Evolutionary conservation across 1,140 invertebrate species (phyloP).

Genomic region (Procambarus clarkii): DNA sequence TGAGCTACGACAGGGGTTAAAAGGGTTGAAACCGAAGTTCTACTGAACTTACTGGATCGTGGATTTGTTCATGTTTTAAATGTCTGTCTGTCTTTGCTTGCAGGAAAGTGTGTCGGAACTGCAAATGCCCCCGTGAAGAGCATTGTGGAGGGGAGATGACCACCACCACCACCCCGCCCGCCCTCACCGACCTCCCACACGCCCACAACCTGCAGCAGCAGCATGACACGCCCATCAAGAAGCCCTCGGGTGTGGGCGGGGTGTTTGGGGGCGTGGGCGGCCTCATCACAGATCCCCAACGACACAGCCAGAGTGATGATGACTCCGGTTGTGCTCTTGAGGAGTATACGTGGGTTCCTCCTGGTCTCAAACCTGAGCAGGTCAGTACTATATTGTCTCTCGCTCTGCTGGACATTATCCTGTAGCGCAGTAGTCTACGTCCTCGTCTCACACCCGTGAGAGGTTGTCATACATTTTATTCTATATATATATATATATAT

Average conservation of each 20-base stretch:
- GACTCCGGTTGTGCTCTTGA: slow-evolving; percentile 97
- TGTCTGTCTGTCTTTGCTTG: slow-evolving; percentile 73
- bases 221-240: slow-evolving; percentile 40
- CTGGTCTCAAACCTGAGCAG: slow-evolving; percentile 87
- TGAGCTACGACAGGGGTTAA: too few species aligned
- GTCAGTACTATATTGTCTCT: slow-evolving; percentile 8
- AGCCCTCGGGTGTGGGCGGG: slow-evolving; percentile 72
- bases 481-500: too few species aligned
- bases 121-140: slow-evolving; percentile 83
- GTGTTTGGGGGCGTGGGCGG: slow-evolving; percentile 75
- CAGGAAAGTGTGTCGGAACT: slow-evolving; percentile 85
- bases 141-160: slow-evolving; percentile 75
- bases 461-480: too few species aligned
- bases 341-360: slow-evolving; percentile 98
- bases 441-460: too few species aligned
- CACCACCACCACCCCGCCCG: slow-evolving; percentile 73
- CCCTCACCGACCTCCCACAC: slow-evolving; percentile 50
- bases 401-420: neutral
- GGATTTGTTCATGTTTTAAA: neutral
- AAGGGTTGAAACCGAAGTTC: too few species aligned
- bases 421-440: too few species aligned
- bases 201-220: slow-evolving; percentile 37
- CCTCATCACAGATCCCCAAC: slow-evolving; percentile 81
- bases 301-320: slow-evolving; percentile 95
- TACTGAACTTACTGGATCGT: too few species aligned